phyloP scores from a whole-genome alignment of 2,888 invertebrate species.

The Cremastobaeus sp. region DNA sequence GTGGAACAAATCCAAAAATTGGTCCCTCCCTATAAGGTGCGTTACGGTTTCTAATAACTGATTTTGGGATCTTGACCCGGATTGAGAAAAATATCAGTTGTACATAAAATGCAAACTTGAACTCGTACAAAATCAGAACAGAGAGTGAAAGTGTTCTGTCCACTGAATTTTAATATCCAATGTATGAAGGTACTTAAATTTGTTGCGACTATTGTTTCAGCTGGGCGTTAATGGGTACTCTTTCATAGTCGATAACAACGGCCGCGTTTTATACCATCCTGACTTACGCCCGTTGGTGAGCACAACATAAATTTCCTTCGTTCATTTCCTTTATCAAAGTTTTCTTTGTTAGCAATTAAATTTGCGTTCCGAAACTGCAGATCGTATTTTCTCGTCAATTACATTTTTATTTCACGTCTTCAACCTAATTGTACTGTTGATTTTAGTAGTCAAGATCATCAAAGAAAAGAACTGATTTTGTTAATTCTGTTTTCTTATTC shows the following conservation, averaged over 20 bases:
- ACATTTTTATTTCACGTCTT: constrained; percentile 20
- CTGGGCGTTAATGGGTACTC: constrained; percentile 97
- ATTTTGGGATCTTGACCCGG: too few relatives aligned
- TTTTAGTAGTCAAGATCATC: constrained; percentile 14
- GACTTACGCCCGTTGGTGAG: constrained; percentile 93
- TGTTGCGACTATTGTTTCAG: constrained; percentile 79
- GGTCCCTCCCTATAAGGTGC: constrained; percentile 94
- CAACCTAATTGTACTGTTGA: constrained; percentile 29
- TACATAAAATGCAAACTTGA: background rate
- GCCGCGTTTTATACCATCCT: constrained; percentile 96
- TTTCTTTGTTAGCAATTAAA: constrained; percentile 47
- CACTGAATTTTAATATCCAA: constrained; percentile 28
- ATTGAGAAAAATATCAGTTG: too few relatives aligned
- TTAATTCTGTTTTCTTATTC: constrained; percentile 31
- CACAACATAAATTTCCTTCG: constrained; percentile 36
- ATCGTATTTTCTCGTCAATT: constrained; percentile 7
- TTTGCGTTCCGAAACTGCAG: constrained; percentile 16
- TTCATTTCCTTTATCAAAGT: constrained; percentile 28
- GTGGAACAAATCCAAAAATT: constrained; percentile 96
- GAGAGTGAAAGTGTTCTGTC: background rate
- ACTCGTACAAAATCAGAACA: background rate
- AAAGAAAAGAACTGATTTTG: constrained; percentile 29
- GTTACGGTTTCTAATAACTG: too few relatives aligned
- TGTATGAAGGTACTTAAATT: constrained; percentile 40
- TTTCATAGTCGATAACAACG: constrained; percentile 98